Percentiles rank a stretch among this genome's conserved stretches.
phyloP scores from a whole-genome alignment of 1,140 invertebrate genomes.

The Spodoptera frugiperda region DNA sequence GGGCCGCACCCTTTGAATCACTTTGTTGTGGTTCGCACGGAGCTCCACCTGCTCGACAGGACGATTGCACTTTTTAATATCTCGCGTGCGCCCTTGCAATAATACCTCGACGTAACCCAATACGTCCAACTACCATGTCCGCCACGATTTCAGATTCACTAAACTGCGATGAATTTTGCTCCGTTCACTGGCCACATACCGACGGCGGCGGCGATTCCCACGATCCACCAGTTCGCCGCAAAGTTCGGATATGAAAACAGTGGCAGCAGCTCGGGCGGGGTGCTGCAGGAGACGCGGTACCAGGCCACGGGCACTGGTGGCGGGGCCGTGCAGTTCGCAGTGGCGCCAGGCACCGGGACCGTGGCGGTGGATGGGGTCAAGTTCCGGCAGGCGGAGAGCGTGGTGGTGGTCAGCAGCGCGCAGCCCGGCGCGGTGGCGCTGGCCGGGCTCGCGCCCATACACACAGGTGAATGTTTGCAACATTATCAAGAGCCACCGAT shows the following conservation, averaged over 20 bases:
- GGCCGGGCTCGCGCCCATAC: conserved; percentile 71
- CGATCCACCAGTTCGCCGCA: conserved; percentile 80
- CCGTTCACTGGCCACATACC: conserved; percentile 79
- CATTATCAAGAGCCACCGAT: too few relatives aligned
- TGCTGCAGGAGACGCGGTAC: conserved; percentile 75
- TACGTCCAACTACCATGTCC: conserved; percentile 51
- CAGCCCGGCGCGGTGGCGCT: conserved; percentile 77
- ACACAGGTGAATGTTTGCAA: conserved; percentile 65
- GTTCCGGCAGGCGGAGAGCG: conserved; percentile 82
- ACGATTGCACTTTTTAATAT: conserved; percentile 46
- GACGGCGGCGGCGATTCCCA: conserved; percentile 70
- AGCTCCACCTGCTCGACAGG: conserved; percentile 51
- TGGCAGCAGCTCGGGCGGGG: conserved; percentile 60
- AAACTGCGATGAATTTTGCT: conserved; percentile 75
- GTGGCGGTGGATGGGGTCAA: conserved; percentile 82
- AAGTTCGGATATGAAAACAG: conserved; percentile 78
- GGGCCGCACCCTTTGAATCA: conserved; percentile 69
- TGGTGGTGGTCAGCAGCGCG: conserved; percentile 79
- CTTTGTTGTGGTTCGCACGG: conserved; percentile 52
- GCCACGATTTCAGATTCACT: conserved; percentile 60
- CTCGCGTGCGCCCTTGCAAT: conserved; percentile 47
- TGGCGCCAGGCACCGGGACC: conserved; percentile 65
- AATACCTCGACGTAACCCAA: conserved; percentile 52
- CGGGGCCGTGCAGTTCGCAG: conserved; percentile 68
- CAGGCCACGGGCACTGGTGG: conserved; percentile 56